phyloP scores from a whole-genome alignment of 2,797 vertebrate species.

The Pagetopsis macropterus region DNA sequence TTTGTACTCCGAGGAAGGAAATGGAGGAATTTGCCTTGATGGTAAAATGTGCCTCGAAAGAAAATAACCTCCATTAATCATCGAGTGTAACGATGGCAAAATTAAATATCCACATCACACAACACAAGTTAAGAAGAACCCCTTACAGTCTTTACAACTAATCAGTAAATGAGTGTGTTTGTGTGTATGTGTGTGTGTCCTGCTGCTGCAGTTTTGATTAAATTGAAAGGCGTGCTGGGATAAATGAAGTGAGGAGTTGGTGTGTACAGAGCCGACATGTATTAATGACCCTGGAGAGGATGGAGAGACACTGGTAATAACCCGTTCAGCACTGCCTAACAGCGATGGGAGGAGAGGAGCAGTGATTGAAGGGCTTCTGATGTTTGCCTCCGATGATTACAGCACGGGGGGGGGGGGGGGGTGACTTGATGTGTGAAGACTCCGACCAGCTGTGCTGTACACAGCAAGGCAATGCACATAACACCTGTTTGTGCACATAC shows the following conservation, averaged over 20 bases:
- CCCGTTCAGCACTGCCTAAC: constrained; percentile 49
- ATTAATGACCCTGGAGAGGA: constrained; percentile 73
- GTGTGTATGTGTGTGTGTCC: constrained; percentile 10
- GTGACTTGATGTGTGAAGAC: background rate
- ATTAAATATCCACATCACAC: constrained; percentile 20
- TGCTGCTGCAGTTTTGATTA: constrained; percentile 85
- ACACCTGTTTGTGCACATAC: background rate
- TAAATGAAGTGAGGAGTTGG: constrained; percentile 83
- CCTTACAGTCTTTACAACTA: constrained; percentile 15
- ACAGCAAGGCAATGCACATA: background rate
- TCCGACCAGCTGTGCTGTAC: background rate
- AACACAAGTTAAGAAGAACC: constrained; percentile 16
- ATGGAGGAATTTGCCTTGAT: background rate
- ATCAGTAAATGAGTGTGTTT: constrained; percentile 27
- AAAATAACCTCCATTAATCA: constrained; percentile 32
- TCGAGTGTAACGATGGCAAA: background rate
- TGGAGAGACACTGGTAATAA: constrained; percentile 73
- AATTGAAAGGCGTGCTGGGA: constrained; percentile 81
- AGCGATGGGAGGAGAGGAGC: background rate
- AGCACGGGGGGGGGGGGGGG: background rate
- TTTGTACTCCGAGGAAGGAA: background rate
- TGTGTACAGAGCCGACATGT: constrained; percentile 77
- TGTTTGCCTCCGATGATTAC: constrained; percentile 22
- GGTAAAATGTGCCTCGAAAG: background rate
- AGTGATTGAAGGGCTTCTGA: background rate